These are phyloP conservation scores for Chunga burmeisteri DNA, from an alignment of 2,113 vertebrate species.

Conservation along the genomic window DNA sequence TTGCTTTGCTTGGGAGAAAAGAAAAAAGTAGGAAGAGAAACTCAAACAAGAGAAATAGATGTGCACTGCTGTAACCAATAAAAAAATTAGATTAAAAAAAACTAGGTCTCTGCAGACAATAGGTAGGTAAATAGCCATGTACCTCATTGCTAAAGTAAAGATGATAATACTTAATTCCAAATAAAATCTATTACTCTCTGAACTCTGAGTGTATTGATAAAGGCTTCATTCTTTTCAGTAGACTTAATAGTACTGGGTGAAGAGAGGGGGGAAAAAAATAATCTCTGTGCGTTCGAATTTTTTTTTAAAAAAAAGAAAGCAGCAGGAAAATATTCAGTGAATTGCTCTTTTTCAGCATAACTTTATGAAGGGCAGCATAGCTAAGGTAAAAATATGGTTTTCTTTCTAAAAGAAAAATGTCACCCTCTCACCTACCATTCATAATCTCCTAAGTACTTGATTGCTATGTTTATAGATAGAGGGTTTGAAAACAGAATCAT, in stretches of 20 bases:
- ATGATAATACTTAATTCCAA: neutral
- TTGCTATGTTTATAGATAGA: neutral
- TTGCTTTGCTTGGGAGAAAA: neutral
- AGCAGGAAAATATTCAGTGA: neutral
- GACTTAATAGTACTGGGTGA: neutral
- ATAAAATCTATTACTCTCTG: neutral
- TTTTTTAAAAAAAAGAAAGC: neutral
- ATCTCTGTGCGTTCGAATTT: neutral
- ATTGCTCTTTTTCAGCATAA: neutral
- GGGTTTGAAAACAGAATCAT: neutral
- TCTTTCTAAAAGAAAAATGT: slow-evolving; percentile 3
- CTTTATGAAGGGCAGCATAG: neutral
- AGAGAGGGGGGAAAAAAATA: neutral
- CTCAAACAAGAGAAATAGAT: neutral
- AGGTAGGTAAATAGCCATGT: neutral
- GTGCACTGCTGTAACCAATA: neutral
- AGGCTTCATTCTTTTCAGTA: neutral
- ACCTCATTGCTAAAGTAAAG: neutral
- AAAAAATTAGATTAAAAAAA: neutral
- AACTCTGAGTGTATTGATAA: neutral
- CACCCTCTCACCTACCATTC: neutral
- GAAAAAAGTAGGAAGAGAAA: neutral
- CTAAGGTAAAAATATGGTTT: neutral
- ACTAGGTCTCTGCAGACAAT: neutral
- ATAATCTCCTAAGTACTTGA: neutral